phyloP scores from a whole-genome alignment of 2,888 invertebrate genomes.

The Calameuta pallipes region DNA sequence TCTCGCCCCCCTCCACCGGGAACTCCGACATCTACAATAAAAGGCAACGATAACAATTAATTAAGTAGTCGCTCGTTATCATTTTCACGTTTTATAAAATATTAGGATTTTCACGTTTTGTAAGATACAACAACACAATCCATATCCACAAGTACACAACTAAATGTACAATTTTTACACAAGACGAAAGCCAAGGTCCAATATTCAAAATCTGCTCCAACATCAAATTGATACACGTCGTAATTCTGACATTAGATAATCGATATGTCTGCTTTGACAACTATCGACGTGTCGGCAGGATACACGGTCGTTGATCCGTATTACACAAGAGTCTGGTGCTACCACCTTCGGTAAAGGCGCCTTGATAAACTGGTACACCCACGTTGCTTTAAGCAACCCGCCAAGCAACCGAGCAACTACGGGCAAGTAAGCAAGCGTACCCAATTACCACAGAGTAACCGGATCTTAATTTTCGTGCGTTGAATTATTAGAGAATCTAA shows the following conservation, averaged over 20 bases:
- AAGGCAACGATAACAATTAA: slow-evolving; percentile 14
- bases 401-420: not conserved
- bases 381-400: slow-evolving; percentile 2
- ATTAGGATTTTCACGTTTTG: too few relatives aligned
- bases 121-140: not conserved
- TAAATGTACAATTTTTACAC: not conserved
- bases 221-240: not conserved
- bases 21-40: slow-evolving; percentile 70
- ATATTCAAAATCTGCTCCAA: not conserved
- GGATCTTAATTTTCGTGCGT: not conserved
- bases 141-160: not conserved
- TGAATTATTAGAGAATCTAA: not conserved
- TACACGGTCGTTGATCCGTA: not conserved
- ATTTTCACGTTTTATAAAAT: too few relatives aligned
- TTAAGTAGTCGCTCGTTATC: not conserved
- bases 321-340: not conserved
- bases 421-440: not conserved
- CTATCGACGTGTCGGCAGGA: not conserved
- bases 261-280: not conserved
- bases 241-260: not conserved
- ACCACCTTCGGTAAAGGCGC: not conserved
- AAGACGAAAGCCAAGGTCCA: not conserved
- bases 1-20: slow-evolving; percentile 71
- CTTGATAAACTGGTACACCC: slow-evolving; percentile 10
- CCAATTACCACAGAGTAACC: not conserved